phyloP scores from a whole-genome alignment of 2,888 invertebrate species.

The Cacoxenus indagator region DNA sequence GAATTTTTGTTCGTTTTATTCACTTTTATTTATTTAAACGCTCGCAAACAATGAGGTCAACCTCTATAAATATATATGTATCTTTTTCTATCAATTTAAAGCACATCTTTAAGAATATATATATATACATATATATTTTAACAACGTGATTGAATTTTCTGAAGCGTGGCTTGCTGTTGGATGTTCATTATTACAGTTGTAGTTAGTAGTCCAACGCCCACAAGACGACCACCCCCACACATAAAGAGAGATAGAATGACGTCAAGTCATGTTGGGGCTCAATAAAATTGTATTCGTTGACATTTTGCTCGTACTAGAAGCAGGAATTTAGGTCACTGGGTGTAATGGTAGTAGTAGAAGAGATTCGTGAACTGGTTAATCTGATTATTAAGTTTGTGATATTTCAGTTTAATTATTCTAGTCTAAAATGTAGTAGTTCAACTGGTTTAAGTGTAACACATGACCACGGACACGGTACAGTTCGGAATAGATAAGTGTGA shows the following conservation, averaged over 20 bases:
- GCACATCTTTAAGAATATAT: not conserved
- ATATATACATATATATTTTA: not conserved
- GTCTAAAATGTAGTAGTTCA: no score
- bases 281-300: not conserved
- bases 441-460: no score
- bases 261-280: not conserved
- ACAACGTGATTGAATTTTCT: not conserved
- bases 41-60: slow-evolving; percentile 2
- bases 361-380: no score
- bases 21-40: not conserved
- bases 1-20: not conserved
- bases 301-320: not conserved
- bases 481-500: no score
- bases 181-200: not conserved
- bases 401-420: no score
- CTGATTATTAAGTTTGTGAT: no score
- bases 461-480: no score
- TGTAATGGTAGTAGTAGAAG: no score
- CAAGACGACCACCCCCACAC: not conserved
- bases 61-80: slow-evolving; percentile 14
- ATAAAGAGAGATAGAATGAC: not conserved
- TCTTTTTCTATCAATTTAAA: slow-evolving; percentile 10
- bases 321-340: not conserved
- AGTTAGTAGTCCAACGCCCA: not conserved
- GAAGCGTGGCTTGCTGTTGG: not conserved